These are phyloP conservation scores for Anguilla marmorata DNA, from an alignment of 2,797 vertebrate genomes.

Conservation along the genomic window DNA sequence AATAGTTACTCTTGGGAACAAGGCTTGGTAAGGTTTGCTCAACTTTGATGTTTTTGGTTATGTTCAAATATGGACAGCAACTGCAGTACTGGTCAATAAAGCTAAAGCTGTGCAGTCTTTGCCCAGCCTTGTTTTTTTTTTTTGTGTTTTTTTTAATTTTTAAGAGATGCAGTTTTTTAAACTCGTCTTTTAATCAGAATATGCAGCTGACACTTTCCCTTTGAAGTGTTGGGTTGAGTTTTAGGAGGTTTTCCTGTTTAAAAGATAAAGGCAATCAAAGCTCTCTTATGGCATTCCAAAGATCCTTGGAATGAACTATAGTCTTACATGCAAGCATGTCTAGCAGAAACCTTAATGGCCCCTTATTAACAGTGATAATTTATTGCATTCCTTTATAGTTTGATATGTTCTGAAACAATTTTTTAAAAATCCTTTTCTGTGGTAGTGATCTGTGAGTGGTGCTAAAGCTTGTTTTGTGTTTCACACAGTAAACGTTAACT, in stretches of 20 bases:
- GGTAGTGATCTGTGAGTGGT: conserved; percentile 49
- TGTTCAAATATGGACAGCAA: conserved; percentile 37
- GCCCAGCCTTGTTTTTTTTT: not conserved
- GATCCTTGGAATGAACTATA: not conserved
- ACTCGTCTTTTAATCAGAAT: conserved; percentile 46
- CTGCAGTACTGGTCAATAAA: conserved; percentile 31
- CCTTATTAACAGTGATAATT: conserved; percentile 22
- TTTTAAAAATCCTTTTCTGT: conserved; percentile 34
- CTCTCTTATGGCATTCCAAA: not conserved
- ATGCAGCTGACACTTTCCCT: conserved; percentile 37
- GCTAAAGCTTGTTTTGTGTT: conserved; percentile 62
- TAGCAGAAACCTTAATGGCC: conserved; percentile 22
- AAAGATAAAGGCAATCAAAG: not conserved
- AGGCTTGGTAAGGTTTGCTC: conserved; percentile 24
- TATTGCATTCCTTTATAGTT: conserved; percentile 32
- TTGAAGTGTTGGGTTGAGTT: not conserved
- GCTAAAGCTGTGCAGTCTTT: too few species aligned
- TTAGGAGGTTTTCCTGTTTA: not conserved
- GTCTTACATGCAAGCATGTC: conserved; percentile 50
- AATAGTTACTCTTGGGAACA: conserved; percentile 59
- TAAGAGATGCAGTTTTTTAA: conserved; percentile 29
- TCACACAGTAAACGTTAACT: conserved; percentile 62
- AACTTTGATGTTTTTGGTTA: conserved; percentile 26
- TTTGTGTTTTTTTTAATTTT: conserved; percentile 29
- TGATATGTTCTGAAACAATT: not conserved